Evolutionary conservation across 2,797 vertebrate species (phyloP).

Genomic region (Epinephelus awoara): DNA sequence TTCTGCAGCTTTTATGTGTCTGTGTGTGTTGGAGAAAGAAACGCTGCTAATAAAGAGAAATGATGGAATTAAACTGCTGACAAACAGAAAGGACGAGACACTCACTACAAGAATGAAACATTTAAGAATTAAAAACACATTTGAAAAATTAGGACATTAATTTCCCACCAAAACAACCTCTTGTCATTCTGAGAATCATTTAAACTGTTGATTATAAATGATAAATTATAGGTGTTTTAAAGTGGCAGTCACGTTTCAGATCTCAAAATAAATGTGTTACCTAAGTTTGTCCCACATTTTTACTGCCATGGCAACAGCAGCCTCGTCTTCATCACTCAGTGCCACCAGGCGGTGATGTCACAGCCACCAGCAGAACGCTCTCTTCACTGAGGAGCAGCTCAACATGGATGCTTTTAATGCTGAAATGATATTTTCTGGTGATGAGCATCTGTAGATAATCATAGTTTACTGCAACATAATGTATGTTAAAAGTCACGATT

Average conservation of each 20-base stretch:
- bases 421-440: no score
- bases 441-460: background rate
- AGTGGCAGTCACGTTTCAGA: background rate
- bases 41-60: background rate
- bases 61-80: background rate
- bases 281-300: conserved; percentile 16
- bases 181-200: background rate
- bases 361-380: background rate
- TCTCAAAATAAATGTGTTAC: conserved; percentile 12
- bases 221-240: background rate
- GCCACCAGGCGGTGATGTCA: background rate
- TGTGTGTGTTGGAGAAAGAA: background rate
- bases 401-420: background rate
- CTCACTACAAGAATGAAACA: background rate
- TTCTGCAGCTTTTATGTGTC: background rate
- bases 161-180: background rate
- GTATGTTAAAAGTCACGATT: background rate
- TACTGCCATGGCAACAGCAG: conserved; percentile 51
- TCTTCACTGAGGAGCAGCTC: background rate
- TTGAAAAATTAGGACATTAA: no score
- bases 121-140: background rate
- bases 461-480: background rate
- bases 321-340: background rate
- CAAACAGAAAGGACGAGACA: background rate
- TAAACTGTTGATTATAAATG: background rate